Evolutionary conservation across 1,140 invertebrate genomes (phyloP).

Genomic region (Nasonia longicornis): DNA sequence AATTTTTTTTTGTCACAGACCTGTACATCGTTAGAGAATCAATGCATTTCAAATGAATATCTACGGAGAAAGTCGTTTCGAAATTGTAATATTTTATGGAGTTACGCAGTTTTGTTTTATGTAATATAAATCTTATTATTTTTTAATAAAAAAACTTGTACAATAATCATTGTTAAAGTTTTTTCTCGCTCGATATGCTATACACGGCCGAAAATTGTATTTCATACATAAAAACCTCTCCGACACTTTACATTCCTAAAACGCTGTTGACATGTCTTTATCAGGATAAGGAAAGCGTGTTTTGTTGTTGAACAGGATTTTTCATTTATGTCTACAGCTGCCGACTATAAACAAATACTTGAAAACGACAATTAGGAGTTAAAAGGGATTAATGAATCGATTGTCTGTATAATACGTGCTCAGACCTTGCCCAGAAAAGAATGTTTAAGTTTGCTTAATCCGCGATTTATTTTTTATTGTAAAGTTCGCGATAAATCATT

Average conservation of each 20-base stretch:
- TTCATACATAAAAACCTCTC: conserved; percentile 11
- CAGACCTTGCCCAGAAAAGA: conserved; percentile 22
- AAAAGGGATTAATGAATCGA: neutral
- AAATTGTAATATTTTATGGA: neutral
- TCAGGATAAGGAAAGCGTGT: conserved; percentile 2
- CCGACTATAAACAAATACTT: neutral
- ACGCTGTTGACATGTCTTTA: conserved; percentile 29
- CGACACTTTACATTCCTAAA: conserved; percentile 25
- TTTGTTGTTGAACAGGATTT: neutral
- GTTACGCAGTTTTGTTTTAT: neutral
- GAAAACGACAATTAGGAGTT: neutral
- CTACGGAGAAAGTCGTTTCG: neutral
- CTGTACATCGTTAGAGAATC: conserved; percentile 15
- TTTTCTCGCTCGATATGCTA: neutral
- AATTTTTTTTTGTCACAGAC: neutral
- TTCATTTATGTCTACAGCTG: neutral
- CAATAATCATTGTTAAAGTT: neutral
- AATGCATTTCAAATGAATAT: conserved; percentile 1
- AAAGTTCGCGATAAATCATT: neutral
- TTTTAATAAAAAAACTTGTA: conserved; percentile 3
- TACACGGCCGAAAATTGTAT: neutral
- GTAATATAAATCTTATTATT: neutral
- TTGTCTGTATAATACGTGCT: neutral
- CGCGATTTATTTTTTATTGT: conserved; percentile 11
- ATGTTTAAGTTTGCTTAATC: conserved; percentile 1